phyloP scores from a whole-genome alignment of 1,140 invertebrate species.

The Drosophila arawakana region DNA sequence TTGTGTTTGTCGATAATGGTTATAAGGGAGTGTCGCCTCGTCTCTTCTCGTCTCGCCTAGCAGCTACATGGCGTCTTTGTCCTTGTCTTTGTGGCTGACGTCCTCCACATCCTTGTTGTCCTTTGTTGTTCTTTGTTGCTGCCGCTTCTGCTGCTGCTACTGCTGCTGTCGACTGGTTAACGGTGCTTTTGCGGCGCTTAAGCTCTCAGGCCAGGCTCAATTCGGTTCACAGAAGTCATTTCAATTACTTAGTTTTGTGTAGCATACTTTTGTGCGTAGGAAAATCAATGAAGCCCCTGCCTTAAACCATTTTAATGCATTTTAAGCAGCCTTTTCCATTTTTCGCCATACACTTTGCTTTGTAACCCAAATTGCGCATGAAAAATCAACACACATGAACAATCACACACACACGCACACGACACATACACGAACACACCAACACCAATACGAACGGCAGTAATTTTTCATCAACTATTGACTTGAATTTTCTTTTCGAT shows the following conservation, averaged over 20 bases:
- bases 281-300: constrained; percentile 73
- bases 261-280: constrained; percentile 74
- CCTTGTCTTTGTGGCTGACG: constrained; percentile 27
- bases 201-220: constrained; percentile 27
- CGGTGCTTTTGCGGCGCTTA: constrained; percentile 32
- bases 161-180: too few relatives aligned
- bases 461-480: constrained; percentile 57
- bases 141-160: neutral
- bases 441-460: constrained; percentile 24
- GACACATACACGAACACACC: constrained; percentile 37
- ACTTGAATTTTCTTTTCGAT: constrained; percentile 32
- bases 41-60: constrained; percentile 28
- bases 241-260: constrained; percentile 36
- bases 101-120: constrained; percentile 32
- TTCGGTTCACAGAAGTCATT: constrained; percentile 12
- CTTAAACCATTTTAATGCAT: constrained; percentile 74
- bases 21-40: constrained; percentile 13
- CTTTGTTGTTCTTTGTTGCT: constrained; percentile 50
- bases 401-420: constrained; percentile 33
- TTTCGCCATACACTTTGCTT: constrained; percentile 58
- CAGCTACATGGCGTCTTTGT: constrained; percentile 52
- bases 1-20: constrained; percentile 23
- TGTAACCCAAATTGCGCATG: constrained; percentile 81
- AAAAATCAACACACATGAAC: constrained; percentile 68
- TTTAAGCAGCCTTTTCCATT: constrained; percentile 68